Conservation (phyloP, 2,888 invertebrate species). For the Osmoderma eremita region DNA sequence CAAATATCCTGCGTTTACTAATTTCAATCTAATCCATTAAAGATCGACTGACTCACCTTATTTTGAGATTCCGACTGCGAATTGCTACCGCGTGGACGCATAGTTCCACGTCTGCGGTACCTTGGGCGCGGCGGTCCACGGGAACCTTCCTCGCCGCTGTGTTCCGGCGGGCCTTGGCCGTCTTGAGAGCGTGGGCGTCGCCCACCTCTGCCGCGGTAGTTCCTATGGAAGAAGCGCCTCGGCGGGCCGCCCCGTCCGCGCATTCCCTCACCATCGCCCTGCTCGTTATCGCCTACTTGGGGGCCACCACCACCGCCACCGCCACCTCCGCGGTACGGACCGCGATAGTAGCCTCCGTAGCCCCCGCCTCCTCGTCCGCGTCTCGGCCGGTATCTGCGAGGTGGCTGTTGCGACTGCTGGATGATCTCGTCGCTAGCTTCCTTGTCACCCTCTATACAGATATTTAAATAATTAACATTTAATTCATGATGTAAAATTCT, state of each 20-base stretch:
- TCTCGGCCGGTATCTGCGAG: constrained; percentile 66
- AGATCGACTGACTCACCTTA: background rate
- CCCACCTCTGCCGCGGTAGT: constrained; percentile 74
- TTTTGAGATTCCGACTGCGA: constrained; percentile 60
- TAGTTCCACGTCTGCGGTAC: constrained; percentile 61
- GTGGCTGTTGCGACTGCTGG: constrained; percentile 58
- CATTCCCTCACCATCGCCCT: constrained; percentile 62
- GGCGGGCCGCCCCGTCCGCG: constrained; percentile 67
- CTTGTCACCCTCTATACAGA: constrained; percentile 54
- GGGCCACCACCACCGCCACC: constrained; percentile 63
- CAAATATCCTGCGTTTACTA: no score
- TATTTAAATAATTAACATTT: no score
- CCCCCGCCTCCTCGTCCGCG: constrained; percentile 61
- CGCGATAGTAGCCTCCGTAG: constrained; percentile 64
- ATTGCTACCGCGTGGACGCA: constrained; percentile 60
- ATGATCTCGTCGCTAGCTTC: constrained; percentile 64
- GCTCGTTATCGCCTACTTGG: constrained; percentile 60
- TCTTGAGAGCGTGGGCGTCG: constrained; percentile 68
- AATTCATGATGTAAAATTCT: no score
- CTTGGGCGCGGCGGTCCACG: constrained; percentile 62
- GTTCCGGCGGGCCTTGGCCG: constrained; percentile 62
- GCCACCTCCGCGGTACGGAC: constrained; percentile 63
- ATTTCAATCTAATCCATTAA: background rate
- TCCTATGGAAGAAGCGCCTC: constrained; percentile 76
- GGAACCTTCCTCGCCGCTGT: constrained; percentile 61